Base-by-base conservation (phyloP, 2,797 vertebrate genomes). In the Gambusia yucatana region DNA sequence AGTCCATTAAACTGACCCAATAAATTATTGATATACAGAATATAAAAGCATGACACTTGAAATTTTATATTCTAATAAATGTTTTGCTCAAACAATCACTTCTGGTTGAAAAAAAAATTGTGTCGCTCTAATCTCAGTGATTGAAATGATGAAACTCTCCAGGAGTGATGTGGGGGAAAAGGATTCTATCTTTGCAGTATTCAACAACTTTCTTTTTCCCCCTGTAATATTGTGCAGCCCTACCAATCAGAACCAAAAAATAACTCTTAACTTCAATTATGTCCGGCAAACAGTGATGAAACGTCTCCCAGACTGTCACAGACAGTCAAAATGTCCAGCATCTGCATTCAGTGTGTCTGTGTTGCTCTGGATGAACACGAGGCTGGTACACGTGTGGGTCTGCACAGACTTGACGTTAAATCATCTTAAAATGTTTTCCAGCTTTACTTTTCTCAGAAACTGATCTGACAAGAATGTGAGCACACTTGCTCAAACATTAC, bases 271-370 rank as follows among this genome's bases (percentile, higher is more conserved):
- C 46, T 22, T 50, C 22, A 50, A 8, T 3, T 25, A 25, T 25
- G 20, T 50, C 48, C 20, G 25, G 8, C 20, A 22, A 8, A 20
- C 20, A 50, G 10, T 9, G 20, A 39, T 65, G 9, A 65, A 39
- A 20, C 33, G 7, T 9, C 61, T 20, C 33, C 22, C 28, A 33
- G 25, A 39, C 3, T 39, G 61, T 36, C 30, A 63, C 61, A 20
- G 16, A 39, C 10, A 4, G 61, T 1, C 39, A 43, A 69, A 69
- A 69, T 6, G 65, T 43, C 20, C 39, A 43, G 65, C 22, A 69
- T 43, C 39, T 67, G 65, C 13, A 25, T 6, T 76, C 30, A 25
- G 0, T 59, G 22, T 67, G 73, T 85, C 73, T 71, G 75, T 77
- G 70, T 69, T 1, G 13, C 28, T 17, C 6, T 77, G 57, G n/a